These are phyloP conservation scores for Hypercompe scribonia DNA, from an alignment of 2,888 invertebrate genomes.

Conservation along the genomic window DNA sequence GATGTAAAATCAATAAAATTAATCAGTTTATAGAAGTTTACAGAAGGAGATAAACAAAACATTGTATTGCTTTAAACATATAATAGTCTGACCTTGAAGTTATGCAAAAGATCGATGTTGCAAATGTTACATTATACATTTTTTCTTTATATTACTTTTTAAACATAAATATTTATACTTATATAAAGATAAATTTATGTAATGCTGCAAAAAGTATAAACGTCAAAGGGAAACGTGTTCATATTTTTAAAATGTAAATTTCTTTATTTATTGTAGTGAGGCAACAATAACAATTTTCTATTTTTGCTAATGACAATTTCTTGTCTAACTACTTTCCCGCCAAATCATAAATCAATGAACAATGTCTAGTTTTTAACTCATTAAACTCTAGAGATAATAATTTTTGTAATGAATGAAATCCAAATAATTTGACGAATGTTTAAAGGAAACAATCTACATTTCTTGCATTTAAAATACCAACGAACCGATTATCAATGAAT, in stretches of 20 bases:
- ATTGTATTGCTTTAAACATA: too few species aligned
- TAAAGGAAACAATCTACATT: conserved; percentile 59
- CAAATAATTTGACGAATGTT: conserved; percentile 13
- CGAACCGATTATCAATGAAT: conserved; percentile 83
- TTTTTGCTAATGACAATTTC: not conserved
- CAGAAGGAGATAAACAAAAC: too few species aligned
- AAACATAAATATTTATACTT: too few species aligned
- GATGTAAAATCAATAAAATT: too few species aligned
- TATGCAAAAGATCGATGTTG: too few species aligned
- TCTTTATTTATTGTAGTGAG: not conserved
- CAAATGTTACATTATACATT: too few species aligned
- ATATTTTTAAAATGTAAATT: not conserved
- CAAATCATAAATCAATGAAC: not conserved
- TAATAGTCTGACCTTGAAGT: too few species aligned
- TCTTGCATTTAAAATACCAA: conserved; percentile 80
- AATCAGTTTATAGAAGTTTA: too few species aligned
- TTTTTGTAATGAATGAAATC: conserved; percentile 20
- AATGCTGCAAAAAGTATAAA: too few species aligned
- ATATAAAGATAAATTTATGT: too few species aligned
- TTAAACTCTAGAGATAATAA: not conserved
- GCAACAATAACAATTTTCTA: not conserved
- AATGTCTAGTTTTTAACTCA: not conserved
- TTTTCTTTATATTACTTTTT: too few species aligned
- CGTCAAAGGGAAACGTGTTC: not conserved
- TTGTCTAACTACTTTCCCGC: not conserved